Evolutionary conservation across 2,888 invertebrate genomes (phyloP).

Genomic region (Oligia strigilis): DNA sequence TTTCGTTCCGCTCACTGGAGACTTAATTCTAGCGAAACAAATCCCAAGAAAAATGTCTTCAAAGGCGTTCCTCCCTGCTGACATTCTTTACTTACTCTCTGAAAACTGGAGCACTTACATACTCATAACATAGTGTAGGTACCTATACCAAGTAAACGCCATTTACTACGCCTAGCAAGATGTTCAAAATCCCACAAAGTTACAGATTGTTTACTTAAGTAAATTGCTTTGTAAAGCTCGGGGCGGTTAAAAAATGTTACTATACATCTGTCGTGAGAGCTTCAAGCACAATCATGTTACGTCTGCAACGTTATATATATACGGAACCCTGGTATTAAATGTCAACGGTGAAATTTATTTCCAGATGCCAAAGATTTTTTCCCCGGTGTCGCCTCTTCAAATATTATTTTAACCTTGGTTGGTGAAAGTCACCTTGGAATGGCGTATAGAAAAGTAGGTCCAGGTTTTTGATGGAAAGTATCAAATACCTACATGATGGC

Average conservation of each 20-base stretch:
- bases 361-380: constrained; percentile 45
- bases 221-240: constrained; percentile 86
- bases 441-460: neutral
- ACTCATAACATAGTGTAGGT: constrained; percentile 9
- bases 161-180: constrained; percentile 61
- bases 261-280: constrained; percentile 76
- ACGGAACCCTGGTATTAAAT: constrained; percentile 54
- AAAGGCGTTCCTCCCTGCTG: constrained; percentile 12
- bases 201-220: constrained; percentile 84
- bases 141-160: constrained; percentile 22
- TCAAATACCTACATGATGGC: neutral
- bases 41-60: constrained; percentile 16
- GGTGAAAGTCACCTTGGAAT: constrained; percentile 18
- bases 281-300: constrained; percentile 75
- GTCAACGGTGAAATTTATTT: constrained; percentile 58
- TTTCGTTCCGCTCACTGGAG: neutral
- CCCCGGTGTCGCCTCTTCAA: constrained; percentile 41
- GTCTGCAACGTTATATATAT: constrained; percentile 70
- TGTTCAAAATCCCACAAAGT: constrained; percentile 68
- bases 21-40: constrained; percentile 8
- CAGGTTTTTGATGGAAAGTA: neutral
- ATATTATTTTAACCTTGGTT: constrained; percentile 49
- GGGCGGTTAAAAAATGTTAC: constrained; percentile 84
- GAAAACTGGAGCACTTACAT: constrained; percentile 23
- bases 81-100: constrained; percentile 24